Evolutionary conservation across 2,797 vertebrate genomes (phyloP).

Genomic region (Lates japonicus): DNA sequence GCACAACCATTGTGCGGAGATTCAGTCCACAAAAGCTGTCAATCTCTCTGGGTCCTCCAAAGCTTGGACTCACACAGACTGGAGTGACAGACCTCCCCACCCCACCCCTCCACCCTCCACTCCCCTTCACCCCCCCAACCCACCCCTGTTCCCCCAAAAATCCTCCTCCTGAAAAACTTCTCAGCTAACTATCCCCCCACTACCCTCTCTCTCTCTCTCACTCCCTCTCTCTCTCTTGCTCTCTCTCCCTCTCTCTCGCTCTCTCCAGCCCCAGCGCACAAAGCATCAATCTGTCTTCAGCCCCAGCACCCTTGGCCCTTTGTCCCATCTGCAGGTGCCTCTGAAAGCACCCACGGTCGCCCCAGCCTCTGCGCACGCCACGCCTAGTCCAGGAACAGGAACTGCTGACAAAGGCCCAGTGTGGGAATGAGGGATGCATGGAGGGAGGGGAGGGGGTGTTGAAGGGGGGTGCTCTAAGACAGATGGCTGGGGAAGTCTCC

Average conservation of each 20-base stretch:
- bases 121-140: slow-evolving; percentile 79
- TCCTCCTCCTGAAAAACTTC: slow-evolving; percentile 84
- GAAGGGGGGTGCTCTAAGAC: slow-evolving; percentile 85
- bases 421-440: slow-evolving; percentile 91
- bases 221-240: slow-evolving; percentile 80
- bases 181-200: slow-evolving; percentile 86
- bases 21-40: slow-evolving; percentile 99
- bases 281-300: slow-evolving; percentile 99
- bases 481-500: slow-evolving; percentile 91
- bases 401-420: slow-evolving; percentile 93
- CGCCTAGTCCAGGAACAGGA: slow-evolving; percentile 93
- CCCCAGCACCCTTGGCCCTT: slow-evolving; percentile 94
- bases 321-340: slow-evolving; percentile 98
- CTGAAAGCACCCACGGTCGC: slow-evolving; percentile 94
- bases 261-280: slow-evolving; percentile 92
- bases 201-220: slow-evolving; percentile 68
- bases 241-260: slow-evolving; percentile 89
- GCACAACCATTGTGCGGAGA: slow-evolving; percentile 95
- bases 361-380: slow-evolving; percentile 89
- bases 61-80: slow-evolving; percentile 94
- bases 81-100: slow-evolving; percentile 84
- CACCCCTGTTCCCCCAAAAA: slow-evolving; percentile 83
- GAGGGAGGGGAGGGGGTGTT: slow-evolving; percentile 74
- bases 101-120: slow-evolving; percentile 66
- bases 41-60: slow-evolving; percentile 95